These are phyloP conservation scores for Metopolophium dirhodum DNA, from an alignment of 1,140 invertebrate genomes.

Conservation along the genomic window DNA sequence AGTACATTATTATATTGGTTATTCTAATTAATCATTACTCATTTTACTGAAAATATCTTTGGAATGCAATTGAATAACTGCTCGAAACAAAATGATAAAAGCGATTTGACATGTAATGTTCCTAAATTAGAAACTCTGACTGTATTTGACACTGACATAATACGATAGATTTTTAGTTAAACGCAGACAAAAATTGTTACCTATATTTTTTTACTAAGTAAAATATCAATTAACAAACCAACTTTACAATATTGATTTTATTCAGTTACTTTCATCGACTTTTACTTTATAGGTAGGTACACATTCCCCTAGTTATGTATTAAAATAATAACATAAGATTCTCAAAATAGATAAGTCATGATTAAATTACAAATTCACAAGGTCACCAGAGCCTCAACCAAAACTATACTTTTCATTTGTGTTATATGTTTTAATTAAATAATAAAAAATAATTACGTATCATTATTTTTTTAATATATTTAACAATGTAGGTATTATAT, in stretches of 20 bases:
- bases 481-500: background rate
- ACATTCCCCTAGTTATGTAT: background rate
- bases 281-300: background rate
- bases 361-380: background rate
- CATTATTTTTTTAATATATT: background rate
- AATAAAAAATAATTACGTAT: background rate
- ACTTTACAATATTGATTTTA: background rate
- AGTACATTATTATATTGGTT: background rate
- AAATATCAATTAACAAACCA: too few species aligned
- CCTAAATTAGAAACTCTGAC: conserved; percentile 20
- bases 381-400: background rate
- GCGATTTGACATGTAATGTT: background rate
- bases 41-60: background rate
- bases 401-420: background rate
- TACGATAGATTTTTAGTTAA: background rate
- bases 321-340: background rate
- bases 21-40: conserved; percentile 1
- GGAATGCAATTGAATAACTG: background rate
- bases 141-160: background rate
- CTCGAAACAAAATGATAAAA: background rate
- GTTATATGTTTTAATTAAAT: background rate
- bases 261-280: background rate
- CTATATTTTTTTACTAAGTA: too few species aligned
- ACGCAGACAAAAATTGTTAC: background rate
- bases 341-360: background rate